phyloP scores from a whole-genome alignment of 2,888 invertebrate species.

The Parnassius glacialis region DNA sequence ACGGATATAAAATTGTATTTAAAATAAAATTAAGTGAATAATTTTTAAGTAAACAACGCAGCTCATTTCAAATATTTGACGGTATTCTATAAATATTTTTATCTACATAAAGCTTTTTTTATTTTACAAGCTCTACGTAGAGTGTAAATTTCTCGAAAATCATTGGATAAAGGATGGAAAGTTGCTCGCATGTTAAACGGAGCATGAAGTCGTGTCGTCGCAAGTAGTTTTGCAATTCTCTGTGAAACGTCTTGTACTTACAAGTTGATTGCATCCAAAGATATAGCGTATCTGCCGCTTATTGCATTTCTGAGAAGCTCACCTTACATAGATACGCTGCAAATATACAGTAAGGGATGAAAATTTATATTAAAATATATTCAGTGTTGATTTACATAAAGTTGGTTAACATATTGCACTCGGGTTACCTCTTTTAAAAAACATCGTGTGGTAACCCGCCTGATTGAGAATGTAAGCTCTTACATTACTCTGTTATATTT shows the following conservation, averaged over 20 bases:
- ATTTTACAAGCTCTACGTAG: too few relatives aligned
- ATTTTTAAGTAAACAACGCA: too few relatives aligned
- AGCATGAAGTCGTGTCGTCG: slow-evolving; percentile 7
- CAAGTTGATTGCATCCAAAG: slow-evolving; percentile 5
- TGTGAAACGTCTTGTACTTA: slow-evolving; percentile 9
- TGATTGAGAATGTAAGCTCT: not conserved
- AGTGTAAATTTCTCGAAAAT: not conserved
- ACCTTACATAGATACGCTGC: not conserved
- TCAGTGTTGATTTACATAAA: not conserved
- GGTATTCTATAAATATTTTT: too few relatives aligned
- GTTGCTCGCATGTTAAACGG: slow-evolving; percentile 5
- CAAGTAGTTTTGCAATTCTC: slow-evolving; percentile 13
- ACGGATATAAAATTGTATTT: too few relatives aligned
- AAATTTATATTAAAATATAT: not conserved
- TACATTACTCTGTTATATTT: too few relatives aligned
- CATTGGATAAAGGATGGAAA: slow-evolving; percentile 2
- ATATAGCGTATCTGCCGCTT: slow-evolving; percentile 1
- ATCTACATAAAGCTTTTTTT: too few relatives aligned
- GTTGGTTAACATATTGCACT: not conserved
- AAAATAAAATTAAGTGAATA: too few relatives aligned
- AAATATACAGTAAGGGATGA: not conserved
- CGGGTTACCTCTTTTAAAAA: not conserved
- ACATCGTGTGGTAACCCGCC: slow-evolving; percentile 2
- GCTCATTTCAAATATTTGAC: too few relatives aligned
- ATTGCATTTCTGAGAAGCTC: slow-evolving; percentile 7